A percentile compares a stretch with the other conserved stretches of the same genome.
Evolutionary conservation across 2,113 vertebrate genomes (phyloP).

Genomic region (Periophthalmus modestus): DNA sequence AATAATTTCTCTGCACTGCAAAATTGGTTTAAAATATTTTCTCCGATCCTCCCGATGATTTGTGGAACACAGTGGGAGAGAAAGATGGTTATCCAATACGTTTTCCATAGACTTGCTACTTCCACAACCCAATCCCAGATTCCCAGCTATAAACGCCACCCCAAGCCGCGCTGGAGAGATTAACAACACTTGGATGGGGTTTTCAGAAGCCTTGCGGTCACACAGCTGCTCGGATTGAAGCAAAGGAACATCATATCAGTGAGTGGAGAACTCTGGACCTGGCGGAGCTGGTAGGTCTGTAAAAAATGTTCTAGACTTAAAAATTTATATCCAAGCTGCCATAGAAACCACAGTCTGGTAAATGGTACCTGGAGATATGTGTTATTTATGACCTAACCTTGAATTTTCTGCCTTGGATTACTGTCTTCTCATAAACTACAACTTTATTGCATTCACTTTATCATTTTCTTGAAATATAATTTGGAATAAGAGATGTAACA

Average conservation of each 20-base stretch:
- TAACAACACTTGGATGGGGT: not conserved
- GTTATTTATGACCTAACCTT: not conserved
- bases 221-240: slow-evolving; percentile 23
- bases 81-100: not conserved
- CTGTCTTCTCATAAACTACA: not conserved
- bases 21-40: not conserved
- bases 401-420: not conserved
- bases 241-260: slow-evolving; percentile 29
- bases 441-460: not conserved
- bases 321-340: not conserved
- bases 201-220: slow-evolving; percentile 9
- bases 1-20: not conserved
- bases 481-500: not conserved
- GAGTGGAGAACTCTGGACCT: slow-evolving; percentile 28
- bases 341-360: not conserved
- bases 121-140: not conserved
- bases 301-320: slow-evolving; percentile 25
- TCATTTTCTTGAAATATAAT: too few relatives aligned
- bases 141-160: not conserved
- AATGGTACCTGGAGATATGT: not conserved
- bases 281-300: slow-evolving; percentile 7
- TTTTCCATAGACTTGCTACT: not conserved
- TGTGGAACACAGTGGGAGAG: not conserved
- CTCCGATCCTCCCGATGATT: slow-evolving; percentile 34
- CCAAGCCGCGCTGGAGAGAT: not conserved